phyloP scores from a whole-genome alignment of 2,888 invertebrate species.

The Sphinx pinastri region DNA sequence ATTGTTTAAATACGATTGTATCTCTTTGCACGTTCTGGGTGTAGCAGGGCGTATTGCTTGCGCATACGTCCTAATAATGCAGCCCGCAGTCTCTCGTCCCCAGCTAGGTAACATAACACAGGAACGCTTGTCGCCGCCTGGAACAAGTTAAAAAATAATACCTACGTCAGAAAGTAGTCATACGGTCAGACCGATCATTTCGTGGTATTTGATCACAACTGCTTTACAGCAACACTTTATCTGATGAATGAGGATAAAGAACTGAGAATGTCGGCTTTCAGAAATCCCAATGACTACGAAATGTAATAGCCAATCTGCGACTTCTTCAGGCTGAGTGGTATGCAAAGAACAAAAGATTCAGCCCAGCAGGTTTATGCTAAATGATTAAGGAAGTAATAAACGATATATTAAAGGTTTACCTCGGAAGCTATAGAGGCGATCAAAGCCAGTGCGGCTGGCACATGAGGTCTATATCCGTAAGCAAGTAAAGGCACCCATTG shows the following conservation, averaged over 20 bases:
- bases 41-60: constrained; percentile 73
- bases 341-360: no score
- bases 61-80: constrained; percentile 80
- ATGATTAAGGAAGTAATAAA: background rate
- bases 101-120: constrained; percentile 74
- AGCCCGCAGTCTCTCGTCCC: constrained; percentile 75
- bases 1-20: constrained; percentile 48
- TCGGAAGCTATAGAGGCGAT: constrained; percentile 80
- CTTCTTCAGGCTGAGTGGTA: no score
- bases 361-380: no score
- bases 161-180: background rate
- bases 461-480: constrained; percentile 70
- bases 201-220: no score
- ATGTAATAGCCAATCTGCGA: no score
- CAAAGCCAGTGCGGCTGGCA: constrained; percentile 74
- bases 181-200: background rate
- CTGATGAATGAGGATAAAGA: background rate
- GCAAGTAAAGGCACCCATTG: constrained; percentile 73
- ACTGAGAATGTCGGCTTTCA: background rate
- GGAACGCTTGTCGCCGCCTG: constrained; percentile 81
- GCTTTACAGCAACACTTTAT: no score
- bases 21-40: constrained; percentile 66
- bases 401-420: constrained; percentile 50
- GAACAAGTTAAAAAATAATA: constrained; percentile 34
- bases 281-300: no score